Percentiles rank a stretch among this genome's conserved stretches.
phyloP scores from a whole-genome alignment of 1,140 invertebrate species.

The Cyphomyrmex costatus region DNA sequence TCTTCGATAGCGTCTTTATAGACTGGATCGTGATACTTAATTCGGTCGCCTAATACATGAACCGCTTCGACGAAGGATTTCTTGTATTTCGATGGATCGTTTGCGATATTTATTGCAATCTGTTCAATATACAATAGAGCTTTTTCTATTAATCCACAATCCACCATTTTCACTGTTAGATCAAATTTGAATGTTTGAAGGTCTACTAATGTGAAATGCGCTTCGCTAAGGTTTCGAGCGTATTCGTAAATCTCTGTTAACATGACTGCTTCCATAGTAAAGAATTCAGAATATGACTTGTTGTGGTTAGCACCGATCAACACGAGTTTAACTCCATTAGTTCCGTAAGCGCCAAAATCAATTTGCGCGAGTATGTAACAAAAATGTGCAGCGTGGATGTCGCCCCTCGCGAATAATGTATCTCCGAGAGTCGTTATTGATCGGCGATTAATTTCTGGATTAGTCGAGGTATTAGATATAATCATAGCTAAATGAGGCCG shows the following conservation, averaged over 20 bases:
- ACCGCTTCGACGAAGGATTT: constrained; percentile 89
- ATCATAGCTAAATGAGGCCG: constrained; percentile 97
- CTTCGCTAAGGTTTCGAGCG: constrained; percentile 93
- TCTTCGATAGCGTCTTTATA: constrained; percentile 86
- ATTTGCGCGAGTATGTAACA: constrained; percentile 96
- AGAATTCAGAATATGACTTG: constrained; percentile 90
- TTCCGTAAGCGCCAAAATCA: constrained; percentile 90
- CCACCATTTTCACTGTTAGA: constrained; percentile 91
- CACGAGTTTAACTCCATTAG: constrained; percentile 90
- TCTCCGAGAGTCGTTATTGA: constrained; percentile 94
- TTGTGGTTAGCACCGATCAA: constrained; percentile 92
- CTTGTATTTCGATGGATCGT: constrained; percentile 88
- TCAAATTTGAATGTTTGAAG: constrained; percentile 91
- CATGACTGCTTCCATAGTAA: constrained; percentile 94
- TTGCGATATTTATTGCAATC: constrained; percentile 90
- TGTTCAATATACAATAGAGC: constrained; percentile 94
- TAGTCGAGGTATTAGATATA: constrained; percentile 94
- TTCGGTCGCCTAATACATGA: constrained; percentile 89
- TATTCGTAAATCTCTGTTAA: constrained; percentile 98
- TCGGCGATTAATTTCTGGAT: constrained; percentile 93
- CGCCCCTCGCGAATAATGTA: constrained; percentile 90
- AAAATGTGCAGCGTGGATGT: constrained; percentile 96
- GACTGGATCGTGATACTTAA: constrained; percentile 94
- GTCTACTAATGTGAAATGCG: constrained; percentile 91
- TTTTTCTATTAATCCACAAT: constrained; percentile 92